Evolutionary conservation across 1,140 invertebrate genomes (phyloP).

Genomic region (Phortica variegata): DNA sequence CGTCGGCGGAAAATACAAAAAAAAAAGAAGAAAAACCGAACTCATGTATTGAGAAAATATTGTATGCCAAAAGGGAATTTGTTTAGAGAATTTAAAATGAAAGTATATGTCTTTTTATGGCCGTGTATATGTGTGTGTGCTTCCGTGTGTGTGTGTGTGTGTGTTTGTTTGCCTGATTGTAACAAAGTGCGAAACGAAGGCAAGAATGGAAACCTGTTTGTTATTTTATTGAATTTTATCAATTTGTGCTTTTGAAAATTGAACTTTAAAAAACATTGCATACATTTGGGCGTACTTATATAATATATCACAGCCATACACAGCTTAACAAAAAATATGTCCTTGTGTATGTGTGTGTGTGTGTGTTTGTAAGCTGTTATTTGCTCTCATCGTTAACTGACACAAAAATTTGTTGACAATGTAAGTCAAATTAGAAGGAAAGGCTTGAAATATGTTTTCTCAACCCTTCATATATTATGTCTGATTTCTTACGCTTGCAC

Average conservation of each 20-base stretch:
- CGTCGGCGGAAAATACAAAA: too few species aligned
- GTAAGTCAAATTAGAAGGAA: too few species aligned
- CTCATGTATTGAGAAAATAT: neutral
- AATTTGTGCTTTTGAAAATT: constrained; percentile 34
- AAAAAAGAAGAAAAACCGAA: too few species aligned
- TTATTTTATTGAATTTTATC: constrained; percentile 49
- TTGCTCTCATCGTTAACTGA: too few species aligned
- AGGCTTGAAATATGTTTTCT: too few species aligned
- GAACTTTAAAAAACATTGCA: constrained; percentile 21
- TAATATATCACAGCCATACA: constrained; percentile 28
- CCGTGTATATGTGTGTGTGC: too few species aligned
- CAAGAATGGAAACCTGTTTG: neutral
- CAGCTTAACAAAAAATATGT: constrained; percentile 20
- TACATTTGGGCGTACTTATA: constrained; percentile 17
- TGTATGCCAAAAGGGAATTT: neutral
- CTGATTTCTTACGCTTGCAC: too few species aligned
- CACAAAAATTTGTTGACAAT: too few species aligned
- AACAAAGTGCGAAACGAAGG: neutral
- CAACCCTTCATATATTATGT: too few species aligned
- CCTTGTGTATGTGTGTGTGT: constrained; percentile 33
- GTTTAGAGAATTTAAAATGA: constrained; percentile 15
- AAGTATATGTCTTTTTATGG: constrained; percentile 7
- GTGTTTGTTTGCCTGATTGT: neutral
- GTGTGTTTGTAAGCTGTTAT: too few species aligned
- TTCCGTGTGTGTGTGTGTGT: too few species aligned